phyloP scores from a whole-genome alignment of 2,888 invertebrate species.

The Harpagoxenus sublaevis region DNA sequence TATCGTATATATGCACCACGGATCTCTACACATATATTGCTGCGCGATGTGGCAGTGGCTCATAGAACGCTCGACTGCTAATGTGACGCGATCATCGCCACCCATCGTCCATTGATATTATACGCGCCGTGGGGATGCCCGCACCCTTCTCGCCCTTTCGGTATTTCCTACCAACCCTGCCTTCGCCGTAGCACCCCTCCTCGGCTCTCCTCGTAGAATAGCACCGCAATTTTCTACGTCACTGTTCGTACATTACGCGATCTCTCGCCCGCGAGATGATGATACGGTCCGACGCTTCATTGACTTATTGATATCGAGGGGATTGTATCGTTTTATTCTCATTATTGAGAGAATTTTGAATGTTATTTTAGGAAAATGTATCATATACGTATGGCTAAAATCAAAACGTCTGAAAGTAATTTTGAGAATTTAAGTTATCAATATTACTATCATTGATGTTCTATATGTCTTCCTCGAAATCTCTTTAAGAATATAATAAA shows the following conservation, averaged over 20 bases:
- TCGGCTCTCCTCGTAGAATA: slow-evolving; percentile 32
- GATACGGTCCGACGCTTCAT: slow-evolving; percentile 46
- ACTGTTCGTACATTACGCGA: slow-evolving; percentile 53
- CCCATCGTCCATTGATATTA: slow-evolving; percentile 83
- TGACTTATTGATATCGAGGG: slow-evolving; percentile 58
- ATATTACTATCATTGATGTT: neutral
- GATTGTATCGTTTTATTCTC: slow-evolving; percentile 29
- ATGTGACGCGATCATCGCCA: slow-evolving; percentile 84
- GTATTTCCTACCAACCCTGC: slow-evolving; percentile 43
- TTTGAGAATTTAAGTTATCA: neutral
- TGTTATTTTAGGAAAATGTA: slow-evolving; percentile 3
- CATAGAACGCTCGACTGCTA: slow-evolving; percentile 85
- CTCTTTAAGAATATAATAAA: neutral
- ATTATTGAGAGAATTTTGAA: slow-evolving; percentile 7
- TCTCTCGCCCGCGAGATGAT: slow-evolving; percentile 39
- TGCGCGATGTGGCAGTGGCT: slow-evolving; percentile 77
- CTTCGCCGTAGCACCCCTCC: slow-evolving; percentile 11
- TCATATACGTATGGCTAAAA: neutral
- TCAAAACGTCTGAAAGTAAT: neutral
- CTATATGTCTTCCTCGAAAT: neutral
- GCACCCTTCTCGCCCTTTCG: slow-evolving; percentile 40
- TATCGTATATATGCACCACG: slow-evolving; percentile 54
- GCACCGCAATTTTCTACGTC: slow-evolving; percentile 54
- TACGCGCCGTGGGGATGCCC: slow-evolving; percentile 64
- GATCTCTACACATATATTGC: slow-evolving; percentile 46